Evolutionary conservation across 2,888 invertebrate genomes (phyloP).

Genomic region (Isoperla grammatica): DNA sequence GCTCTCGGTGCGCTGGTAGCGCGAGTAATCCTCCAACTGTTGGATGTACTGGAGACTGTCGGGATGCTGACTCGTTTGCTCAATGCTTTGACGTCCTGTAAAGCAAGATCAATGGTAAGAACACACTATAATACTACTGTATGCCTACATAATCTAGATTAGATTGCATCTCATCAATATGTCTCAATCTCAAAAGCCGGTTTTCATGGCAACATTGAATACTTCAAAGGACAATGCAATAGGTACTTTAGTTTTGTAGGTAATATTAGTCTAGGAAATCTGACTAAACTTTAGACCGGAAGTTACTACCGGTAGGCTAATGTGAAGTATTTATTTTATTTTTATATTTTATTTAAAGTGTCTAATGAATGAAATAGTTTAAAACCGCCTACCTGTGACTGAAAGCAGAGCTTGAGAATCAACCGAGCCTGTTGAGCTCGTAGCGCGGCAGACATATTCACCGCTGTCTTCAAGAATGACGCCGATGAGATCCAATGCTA

Average conservation of each 20-base stretch:
- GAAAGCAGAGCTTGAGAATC: conserved; percentile 77
- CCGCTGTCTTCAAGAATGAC: conserved; percentile 81
- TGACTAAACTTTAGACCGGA: too few species aligned
- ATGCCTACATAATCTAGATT: too few species aligned
- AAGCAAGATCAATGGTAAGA: conserved; percentile 16
- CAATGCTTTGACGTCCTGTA: conserved; percentile 71
- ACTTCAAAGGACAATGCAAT: too few species aligned
- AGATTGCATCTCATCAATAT: too few species aligned
- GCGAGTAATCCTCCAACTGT: conserved; percentile 84
- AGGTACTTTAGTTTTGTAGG: too few species aligned
- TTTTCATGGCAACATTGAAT: too few species aligned
- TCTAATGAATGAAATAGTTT: too few species aligned
- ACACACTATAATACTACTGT: not conserved
- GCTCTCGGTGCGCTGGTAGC: conserved; percentile 78
- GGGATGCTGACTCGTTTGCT: conserved; percentile 84
- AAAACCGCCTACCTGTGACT: conserved; percentile 53
- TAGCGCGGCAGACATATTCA: conserved; percentile 83
- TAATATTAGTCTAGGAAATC: too few species aligned
- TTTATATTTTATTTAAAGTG: too few species aligned
- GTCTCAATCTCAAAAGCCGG: too few species aligned
- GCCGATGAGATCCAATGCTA: conserved; percentile 86
- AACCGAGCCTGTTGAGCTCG: conserved; percentile 79
- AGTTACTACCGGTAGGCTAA: too few species aligned
- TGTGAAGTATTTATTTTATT: too few species aligned
- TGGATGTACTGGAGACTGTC: conserved; percentile 86